phyloP scores from a whole-genome alignment of 2,888 invertebrate genomes.

The Volucella zonaria region DNA sequence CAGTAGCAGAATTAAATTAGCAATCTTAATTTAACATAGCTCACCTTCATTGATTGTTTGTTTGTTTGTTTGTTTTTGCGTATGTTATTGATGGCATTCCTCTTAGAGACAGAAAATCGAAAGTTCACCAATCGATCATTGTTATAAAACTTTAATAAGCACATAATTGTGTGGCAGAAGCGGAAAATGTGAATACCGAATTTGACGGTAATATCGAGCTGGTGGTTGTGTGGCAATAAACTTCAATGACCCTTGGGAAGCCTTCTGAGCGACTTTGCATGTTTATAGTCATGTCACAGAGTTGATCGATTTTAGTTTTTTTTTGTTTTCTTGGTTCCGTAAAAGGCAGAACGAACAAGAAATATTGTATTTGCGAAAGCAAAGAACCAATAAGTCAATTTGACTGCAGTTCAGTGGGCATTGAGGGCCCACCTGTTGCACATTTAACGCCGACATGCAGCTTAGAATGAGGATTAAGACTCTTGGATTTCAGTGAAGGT shows the following conservation, averaged over 20 bases:
- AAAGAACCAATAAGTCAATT: conserved; percentile 59
- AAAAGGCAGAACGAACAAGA: conserved; percentile 19
- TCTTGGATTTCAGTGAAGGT: conserved; percentile 67
- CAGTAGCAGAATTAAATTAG: conserved; percentile 23
- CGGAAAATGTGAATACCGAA: conserved; percentile 19
- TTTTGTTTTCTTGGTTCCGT: not conserved
- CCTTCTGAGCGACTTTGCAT: not conserved
- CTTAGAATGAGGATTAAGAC: conserved; percentile 44
- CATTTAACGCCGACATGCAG: conserved; percentile 38
- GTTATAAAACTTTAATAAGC: conserved; percentile 37
- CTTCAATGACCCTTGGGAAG: conserved; percentile 62
- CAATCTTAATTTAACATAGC: conserved; percentile 18
- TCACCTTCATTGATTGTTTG: conserved; percentile 1
- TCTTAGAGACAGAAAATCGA: conserved; percentile 37
- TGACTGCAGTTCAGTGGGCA: conserved; percentile 56
- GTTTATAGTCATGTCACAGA: conserved; percentile 6
- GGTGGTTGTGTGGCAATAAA: conserved; percentile 49
- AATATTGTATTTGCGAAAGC: conserved; percentile 63
- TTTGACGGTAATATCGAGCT: conserved; percentile 3
- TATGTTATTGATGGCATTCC: not conserved
- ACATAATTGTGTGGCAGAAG: conserved; percentile 12
- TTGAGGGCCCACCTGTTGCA: conserved; percentile 66
- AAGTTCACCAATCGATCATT: conserved; percentile 35
- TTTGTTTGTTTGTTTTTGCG: not conserved
- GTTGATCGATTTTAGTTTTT: conserved; percentile 55